Percentiles rank a stretch among this genome's conserved stretches.
These are phyloP conservation scores for Triplophysa tibetana DNA, from an alignment of 2,113 vertebrate species.

Conservation along the genomic window DNA sequence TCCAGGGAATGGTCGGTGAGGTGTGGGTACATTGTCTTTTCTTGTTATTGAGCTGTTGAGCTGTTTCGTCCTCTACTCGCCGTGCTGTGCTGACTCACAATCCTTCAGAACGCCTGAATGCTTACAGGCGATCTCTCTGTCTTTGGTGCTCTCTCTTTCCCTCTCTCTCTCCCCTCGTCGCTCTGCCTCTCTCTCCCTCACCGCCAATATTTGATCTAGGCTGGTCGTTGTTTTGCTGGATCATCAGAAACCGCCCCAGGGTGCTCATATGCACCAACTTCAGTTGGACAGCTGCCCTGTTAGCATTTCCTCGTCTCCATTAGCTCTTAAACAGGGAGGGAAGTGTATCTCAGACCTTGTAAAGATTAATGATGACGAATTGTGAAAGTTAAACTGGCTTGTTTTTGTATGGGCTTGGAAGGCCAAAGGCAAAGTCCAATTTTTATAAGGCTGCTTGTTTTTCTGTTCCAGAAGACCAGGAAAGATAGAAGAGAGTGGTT, in stretches of 20 bases:
- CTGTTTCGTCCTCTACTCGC: not conserved
- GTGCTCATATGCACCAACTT: slow-evolving; percentile 5
- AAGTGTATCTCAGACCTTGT: slow-evolving; percentile 14
- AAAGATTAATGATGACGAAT: slow-evolving; percentile 3
- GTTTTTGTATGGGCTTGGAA: not conserved
- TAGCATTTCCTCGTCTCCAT: slow-evolving; percentile 37
- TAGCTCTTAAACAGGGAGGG: slow-evolving; percentile 24
- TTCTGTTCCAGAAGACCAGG: slow-evolving; percentile 5
- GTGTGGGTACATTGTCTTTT: slow-evolving; percentile 25
- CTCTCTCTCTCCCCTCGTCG: not conserved
- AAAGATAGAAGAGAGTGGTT: slow-evolving; percentile 26
- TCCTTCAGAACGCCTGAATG: slow-evolving; percentile 2
- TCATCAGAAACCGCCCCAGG: slow-evolving; percentile 41
- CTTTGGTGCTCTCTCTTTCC: not conserved
- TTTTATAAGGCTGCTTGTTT: slow-evolving; percentile 4
- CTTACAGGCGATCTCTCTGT: not conserved
- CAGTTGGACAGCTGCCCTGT: slow-evolving; percentile 42
- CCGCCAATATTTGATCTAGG: slow-evolving; percentile 14
- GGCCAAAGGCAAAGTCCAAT: slow-evolving; percentile 13
- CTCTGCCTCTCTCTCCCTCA: not conserved
- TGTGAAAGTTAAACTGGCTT: not conserved
- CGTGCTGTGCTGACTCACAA: slow-evolving; percentile 32
- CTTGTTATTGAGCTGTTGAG: slow-evolving; percentile 7
- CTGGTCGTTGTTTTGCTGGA: slow-evolving; percentile 36
- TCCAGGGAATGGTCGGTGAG: not conserved